A percentile compares a stretch with the other conserved stretches of the same genome.
These are phyloP conservation scores for Drosophila willistoni DNA, from an alignment of 1,140 invertebrate genomes.

Conservation along the genomic window DNA sequence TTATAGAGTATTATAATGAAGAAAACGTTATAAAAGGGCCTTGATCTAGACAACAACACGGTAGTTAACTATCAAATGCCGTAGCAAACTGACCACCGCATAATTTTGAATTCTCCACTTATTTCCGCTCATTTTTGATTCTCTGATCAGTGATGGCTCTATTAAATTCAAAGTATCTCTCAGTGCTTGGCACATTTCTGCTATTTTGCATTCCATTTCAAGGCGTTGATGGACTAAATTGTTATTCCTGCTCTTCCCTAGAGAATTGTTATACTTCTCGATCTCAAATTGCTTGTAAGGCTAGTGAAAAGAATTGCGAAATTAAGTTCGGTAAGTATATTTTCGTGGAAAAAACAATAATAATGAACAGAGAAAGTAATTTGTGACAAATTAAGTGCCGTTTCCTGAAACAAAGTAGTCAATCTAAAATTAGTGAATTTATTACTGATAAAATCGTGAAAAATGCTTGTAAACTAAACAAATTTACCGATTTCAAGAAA, in stretches of 20 bases:
- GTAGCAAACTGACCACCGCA: too few relatives aligned
- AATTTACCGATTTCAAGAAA: too few relatives aligned
- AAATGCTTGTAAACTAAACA: too few relatives aligned
- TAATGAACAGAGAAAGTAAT: too few relatives aligned
- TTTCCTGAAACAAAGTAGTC: too few relatives aligned
- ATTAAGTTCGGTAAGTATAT: background rate
- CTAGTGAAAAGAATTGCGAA: background rate
- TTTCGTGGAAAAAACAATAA: background rate
- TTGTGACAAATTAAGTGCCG: too few relatives aligned
- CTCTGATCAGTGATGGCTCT: background rate
- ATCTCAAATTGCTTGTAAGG: background rate
- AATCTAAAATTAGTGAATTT: too few relatives aligned
- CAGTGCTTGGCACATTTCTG: background rate
- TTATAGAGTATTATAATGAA: background rate
- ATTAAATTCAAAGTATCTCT: background rate
- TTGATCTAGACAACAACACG: background rate
- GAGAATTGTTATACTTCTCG: background rate
- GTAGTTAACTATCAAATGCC: background rate
- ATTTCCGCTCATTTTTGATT: too few relatives aligned
- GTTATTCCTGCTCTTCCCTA: background rate
- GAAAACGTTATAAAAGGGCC: background rate
- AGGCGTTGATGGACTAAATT: background rate
- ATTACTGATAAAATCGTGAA: too few relatives aligned
- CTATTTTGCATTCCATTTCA: background rate
- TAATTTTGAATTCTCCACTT: too few relatives aligned